Evolutionary conservation across 1,140 invertebrate genomes (phyloP), one percentile per base, ranked within the genome.

Genomic region (Drosophila suzukii): DNA sequence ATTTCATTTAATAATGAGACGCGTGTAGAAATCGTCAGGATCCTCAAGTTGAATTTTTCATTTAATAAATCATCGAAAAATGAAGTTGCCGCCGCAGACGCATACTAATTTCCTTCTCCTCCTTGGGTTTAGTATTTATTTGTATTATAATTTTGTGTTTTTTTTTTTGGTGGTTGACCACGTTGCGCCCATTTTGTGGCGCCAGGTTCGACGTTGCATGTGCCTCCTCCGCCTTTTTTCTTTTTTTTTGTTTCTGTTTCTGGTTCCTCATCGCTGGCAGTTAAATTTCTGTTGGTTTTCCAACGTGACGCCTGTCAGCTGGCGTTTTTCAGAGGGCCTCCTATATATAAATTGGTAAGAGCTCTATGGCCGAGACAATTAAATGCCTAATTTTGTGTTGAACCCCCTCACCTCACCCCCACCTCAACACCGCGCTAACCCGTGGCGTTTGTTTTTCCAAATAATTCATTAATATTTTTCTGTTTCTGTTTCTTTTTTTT

Each of bases 381-480:
- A 88, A 88, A 88, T 88, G 83, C 84, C 83, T 89, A 88, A 88
- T 88, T 88, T 86, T 80, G 71, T 72, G 62, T 78, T 71, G 58
- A 50, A 12, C 32, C 72, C 62, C 59, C 67, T n/a, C n/a, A n/a
- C n/a, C n/a, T n/a, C 43, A 7, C 12, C 36, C 11, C 12, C 13
- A 6, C 4, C 38, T n/a, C 38, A n/a, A 11, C 36, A 11, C 43
- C 15, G 15, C 38, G 62, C 17, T 10, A 41, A 38, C 32, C 43
- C 63, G 38, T 82, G 80, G 75, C 79, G 72, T 88, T 85, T 89
- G 75, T 89, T 85, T 92, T 92, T 92, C 90, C 91, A 91, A 91
- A 92, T 91, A 92, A 92, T 92, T 92, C 90, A 92, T 92, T 92
- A 91, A 91, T 91, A 91, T 90, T 91, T 88, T 50, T 77, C 61